Percentiles rank a stretch among this genome's conserved stretches.
Conservation (phyloP, 2,888 invertebrate genomes). For the Drymonia ruficornis region DNA sequence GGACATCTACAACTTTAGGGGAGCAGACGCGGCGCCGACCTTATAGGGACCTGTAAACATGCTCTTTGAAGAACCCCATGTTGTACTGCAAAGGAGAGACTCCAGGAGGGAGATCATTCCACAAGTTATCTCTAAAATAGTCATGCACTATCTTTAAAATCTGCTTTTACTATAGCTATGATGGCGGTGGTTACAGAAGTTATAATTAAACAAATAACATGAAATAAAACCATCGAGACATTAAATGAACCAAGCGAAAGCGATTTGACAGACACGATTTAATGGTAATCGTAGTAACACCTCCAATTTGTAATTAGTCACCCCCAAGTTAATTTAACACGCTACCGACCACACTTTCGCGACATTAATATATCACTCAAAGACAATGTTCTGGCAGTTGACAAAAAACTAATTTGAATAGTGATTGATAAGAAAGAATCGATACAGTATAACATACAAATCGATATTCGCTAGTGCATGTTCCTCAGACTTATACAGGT, state of each 20-base stretch:
- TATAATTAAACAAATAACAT: too few species aligned
- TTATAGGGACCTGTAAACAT: too few species aligned
- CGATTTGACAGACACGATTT: not conserved
- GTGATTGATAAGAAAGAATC: slow-evolving; percentile 24
- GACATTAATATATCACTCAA: slow-evolving; percentile 33
- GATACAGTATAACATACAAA: slow-evolving; percentile 23
- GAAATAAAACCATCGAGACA: not conserved
- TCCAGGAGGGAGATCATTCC: too few species aligned
- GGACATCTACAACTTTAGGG: too few species aligned
- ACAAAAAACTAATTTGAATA: slow-evolving; percentile 34
- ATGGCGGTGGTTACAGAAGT: too few species aligned
- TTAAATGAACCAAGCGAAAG: not conserved
- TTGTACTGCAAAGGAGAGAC: too few species aligned
- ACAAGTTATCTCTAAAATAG: too few species aligned
- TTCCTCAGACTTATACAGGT: slow-evolving; percentile 11
- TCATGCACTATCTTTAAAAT: too few species aligned
- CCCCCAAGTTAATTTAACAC: not conserved
- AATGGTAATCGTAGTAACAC: not conserved
- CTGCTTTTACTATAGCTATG: too few species aligned
- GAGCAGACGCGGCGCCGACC: too few species aligned
- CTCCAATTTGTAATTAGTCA: not conserved
- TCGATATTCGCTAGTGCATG: slow-evolving; percentile 5
- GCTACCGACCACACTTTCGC: slow-evolving; percentile 28
- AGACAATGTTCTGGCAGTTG: slow-evolving; percentile 21
- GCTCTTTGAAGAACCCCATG: too few species aligned